A percentile compares a stretch with the other conserved stretches of the same genome.
phyloP scores from a whole-genome alignment of 2,888 invertebrate species.

The Eudemis profundana region DNA sequence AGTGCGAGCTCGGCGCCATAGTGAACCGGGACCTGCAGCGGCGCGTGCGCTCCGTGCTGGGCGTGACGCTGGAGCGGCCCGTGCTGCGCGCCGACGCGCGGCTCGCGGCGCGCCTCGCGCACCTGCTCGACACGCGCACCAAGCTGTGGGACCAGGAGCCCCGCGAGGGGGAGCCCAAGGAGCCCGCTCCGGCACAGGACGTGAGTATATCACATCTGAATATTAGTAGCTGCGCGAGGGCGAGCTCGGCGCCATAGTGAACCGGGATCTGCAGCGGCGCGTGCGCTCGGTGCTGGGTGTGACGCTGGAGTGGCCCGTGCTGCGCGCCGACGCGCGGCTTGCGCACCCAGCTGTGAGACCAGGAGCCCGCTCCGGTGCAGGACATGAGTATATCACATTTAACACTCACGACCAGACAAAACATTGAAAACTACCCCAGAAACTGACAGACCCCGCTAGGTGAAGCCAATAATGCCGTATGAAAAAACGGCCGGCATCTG shows the following conservation, averaged over 20 bases:
- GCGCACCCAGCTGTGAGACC: slow-evolving; percentile 92
- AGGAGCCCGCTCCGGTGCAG: background rate
- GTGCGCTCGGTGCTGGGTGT: slow-evolving; percentile 96
- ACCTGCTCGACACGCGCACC: background rate
- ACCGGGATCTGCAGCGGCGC: slow-evolving; percentile 97
- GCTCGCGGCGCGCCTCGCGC: background rate
- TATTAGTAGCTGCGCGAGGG: slow-evolving; percentile 90
- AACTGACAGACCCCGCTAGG: no score
- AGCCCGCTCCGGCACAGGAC: background rate
- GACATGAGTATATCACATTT: background rate
- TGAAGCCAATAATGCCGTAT: no score
- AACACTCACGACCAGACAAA: no score
- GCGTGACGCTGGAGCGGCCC: background rate
- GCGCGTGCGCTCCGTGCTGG: background rate
- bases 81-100: background rate
- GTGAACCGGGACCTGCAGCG: slow-evolving; percentile 97
- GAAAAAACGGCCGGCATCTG: no score
- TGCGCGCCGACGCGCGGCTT: slow-evolving; percentile 95
- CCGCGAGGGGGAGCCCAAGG: background rate
- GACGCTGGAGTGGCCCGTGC: slow-evolving; percentile 94
- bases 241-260: slow-evolving; percentile 97
- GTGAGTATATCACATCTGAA: background rate
- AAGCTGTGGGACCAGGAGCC: background rate
- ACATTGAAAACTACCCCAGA: no score
- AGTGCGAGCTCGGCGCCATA: slow-evolving; percentile 97